Percentiles rank a stretch among this genome's conserved stretches.
Conservation (phyloP, 2,113 vertebrate genomes). For the Thalassoma bifasciatum region DNA sequence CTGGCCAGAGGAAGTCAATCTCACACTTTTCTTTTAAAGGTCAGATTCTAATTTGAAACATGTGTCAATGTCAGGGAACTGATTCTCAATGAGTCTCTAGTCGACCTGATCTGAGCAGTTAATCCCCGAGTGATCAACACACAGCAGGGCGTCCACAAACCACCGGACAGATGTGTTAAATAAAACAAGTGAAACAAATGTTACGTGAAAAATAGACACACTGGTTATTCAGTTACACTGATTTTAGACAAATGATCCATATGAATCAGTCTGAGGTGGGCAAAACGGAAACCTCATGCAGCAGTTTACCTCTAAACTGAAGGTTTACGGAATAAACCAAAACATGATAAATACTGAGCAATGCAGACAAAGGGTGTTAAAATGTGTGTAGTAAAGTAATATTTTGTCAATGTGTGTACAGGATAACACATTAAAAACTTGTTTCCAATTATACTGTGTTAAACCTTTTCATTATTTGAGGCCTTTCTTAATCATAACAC, state of each 20-base stretch:
- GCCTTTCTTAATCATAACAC: too few relatives aligned
- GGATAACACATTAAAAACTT: too few relatives aligned
- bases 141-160: slow-evolving; percentile 7
- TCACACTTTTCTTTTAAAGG: background rate
- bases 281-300: background rate
- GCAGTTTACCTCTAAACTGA: background rate
- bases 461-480: too few relatives aligned
- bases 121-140: slow-evolving; percentile 41
- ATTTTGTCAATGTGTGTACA: too few relatives aligned
- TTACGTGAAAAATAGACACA: too few relatives aligned
- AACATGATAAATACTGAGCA: too few relatives aligned
- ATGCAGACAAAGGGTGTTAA: too few relatives aligned
- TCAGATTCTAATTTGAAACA: slow-evolving; percentile 1
- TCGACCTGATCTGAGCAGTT: slow-evolving; percentile 39
- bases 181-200: slow-evolving; percentile 31
- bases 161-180: slow-evolving; percentile 23
- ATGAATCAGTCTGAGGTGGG: background rate
- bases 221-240: too few relatives aligned
- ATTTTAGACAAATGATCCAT: background rate
- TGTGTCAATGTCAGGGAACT: background rate
- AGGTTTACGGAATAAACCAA: too few relatives aligned
- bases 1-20: background rate
- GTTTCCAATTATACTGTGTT: too few relatives aligned
- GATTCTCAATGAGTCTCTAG: background rate
- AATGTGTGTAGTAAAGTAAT: too few relatives aligned